Base-by-base conservation (phyloP, 2,888 invertebrate genomes). In the Drosophila kuntzei region DNA sequence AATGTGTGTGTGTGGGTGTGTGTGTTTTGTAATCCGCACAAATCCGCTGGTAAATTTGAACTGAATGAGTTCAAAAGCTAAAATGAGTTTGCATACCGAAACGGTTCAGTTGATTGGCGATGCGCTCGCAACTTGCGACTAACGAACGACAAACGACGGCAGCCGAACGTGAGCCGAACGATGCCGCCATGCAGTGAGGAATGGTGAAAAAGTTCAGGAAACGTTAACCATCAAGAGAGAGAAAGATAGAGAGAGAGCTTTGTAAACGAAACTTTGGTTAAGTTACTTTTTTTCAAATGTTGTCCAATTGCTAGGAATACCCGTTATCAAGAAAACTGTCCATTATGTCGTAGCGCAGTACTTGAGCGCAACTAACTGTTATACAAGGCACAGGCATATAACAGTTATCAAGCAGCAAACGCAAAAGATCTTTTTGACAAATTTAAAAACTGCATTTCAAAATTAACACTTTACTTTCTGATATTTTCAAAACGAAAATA, bases 21-120 rank as follows among this genome's bases (percentile, higher is more conserved):
- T 50, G 39, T 64, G 29, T 70, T 72, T 73, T 89, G 77, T 89
- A 81, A 87, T 82, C 90, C 90, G 90, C 78, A 89, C 87, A 87
- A 87, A 90, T 85, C 89, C 89, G 85, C 87, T 87, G 87, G 69
- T 87, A 80, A 87, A 87, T 85, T 87, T 82, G 78, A 89, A 87
- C 87, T 87, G 89, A 87, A 82, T 85, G 89, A 89, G 85, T 87
- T 77, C 88, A 87, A 89, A 85, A 89, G 89, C 88, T 82, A 77
- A 87, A 85, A 77, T 89, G 89, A 82, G 72, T 89, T 85, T 61
- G 75, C 76, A 85, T 87, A 87, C 81, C 81, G 79, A 77, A 79
- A 71, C 59, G 76, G 46, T 79, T 76, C 59, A 70, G 46, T 71
- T 79, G 76, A 71, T 71, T 82, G 66, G 63, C 65, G 68, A 39